Evolutionary conservation across 2,113 vertebrate species (phyloP), one percentile per base, ranked within the genome.

Genomic region (Potamarius usumacintae): DNA sequence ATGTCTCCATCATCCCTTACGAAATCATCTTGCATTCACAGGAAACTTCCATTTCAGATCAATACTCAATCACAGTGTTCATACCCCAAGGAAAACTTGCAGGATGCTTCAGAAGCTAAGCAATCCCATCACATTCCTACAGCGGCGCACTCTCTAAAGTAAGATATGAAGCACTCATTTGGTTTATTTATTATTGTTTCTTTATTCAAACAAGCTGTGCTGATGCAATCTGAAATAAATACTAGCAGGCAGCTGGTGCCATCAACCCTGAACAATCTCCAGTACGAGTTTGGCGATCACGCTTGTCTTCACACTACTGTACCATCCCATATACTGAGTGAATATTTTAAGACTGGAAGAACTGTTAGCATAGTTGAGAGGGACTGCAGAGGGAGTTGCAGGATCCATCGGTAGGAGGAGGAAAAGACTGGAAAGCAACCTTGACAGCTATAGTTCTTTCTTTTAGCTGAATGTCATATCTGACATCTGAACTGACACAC

Each of bases 51-150:
- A 93, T 90, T 87, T 63, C 60, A 48, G 90, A 94, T 95, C 94
- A 90, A 95, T 94, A 94, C 91, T 90, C 92, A 91, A 94, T 95
- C 92, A 94, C 91, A 93, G 71, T 81, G 25, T 81, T 89, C 82
- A 90, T 87, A 78, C 80, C 86, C 87, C 85, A 86, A 60, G 87
- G 88, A 92, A 86, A 82, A 89, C 89, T 88, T 87, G 88, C 89
- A 80, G 50, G 30, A 48, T 58, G 78, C 83, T 62, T 18, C 82
- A 65, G 15, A 55, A 22, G 34, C 55, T 80, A 88, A 82, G 63
- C 71, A 53, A 78, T 82, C 8, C 67, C 63, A 14, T 18, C n/a
- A 77, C 71, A 80, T 27, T 20, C 27, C 42, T 76, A 72, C 27
- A 82, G 62, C 50, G 12, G 53, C 53, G 53, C 27, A 80, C 77